A percentile compares a stretch with the other conserved stretches of the same genome.
These are phyloP conservation scores for Zenarchopterus dispar DNA, from an alignment of 2,797 vertebrate species.

Conservation along the genomic window DNA sequence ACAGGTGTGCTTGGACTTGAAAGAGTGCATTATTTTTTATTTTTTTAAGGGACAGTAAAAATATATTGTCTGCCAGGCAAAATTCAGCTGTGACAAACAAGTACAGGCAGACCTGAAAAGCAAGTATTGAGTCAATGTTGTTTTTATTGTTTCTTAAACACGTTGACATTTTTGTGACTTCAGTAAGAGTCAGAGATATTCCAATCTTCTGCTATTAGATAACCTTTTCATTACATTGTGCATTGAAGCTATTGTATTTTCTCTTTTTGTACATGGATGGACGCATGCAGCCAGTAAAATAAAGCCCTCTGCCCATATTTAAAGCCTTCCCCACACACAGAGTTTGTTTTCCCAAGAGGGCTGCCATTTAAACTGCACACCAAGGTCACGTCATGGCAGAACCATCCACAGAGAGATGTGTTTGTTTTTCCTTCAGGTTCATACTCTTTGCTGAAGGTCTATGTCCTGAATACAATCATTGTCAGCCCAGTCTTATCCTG, in stretches of 20 bases:
- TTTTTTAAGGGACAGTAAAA: constrained; percentile 31
- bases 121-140: constrained; percentile 16
- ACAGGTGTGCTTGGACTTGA: constrained; percentile 50
- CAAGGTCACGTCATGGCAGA: constrained; percentile 49
- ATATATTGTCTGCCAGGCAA: constrained; percentile 20
- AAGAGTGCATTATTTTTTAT: constrained; percentile 17
- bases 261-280: constrained; percentile 3
- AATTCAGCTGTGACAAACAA: constrained; percentile 28
- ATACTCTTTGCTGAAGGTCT: constrained; percentile 75
- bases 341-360: constrained; percentile 35
- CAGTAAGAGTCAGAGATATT: neutral
- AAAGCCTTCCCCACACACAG: constrained; percentile 20
- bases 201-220: too few relatives aligned
- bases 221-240: neutral
- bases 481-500: constrained; percentile 68
- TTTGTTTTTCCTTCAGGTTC: constrained; percentile 70
- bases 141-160: neutral
- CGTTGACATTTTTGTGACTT: neutral
- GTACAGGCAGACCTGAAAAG: constrained; percentile 1
- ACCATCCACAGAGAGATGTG: constrained; percentile 59
- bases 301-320: constrained; percentile 23
- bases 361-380: constrained; percentile 61
- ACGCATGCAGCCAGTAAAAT: constrained; percentile 1
- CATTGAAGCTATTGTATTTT: neutral
- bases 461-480: constrained; percentile 71